phyloP scores from a whole-genome alignment of 2,888 invertebrate genomes.

The Prenolepis imparis region DNA sequence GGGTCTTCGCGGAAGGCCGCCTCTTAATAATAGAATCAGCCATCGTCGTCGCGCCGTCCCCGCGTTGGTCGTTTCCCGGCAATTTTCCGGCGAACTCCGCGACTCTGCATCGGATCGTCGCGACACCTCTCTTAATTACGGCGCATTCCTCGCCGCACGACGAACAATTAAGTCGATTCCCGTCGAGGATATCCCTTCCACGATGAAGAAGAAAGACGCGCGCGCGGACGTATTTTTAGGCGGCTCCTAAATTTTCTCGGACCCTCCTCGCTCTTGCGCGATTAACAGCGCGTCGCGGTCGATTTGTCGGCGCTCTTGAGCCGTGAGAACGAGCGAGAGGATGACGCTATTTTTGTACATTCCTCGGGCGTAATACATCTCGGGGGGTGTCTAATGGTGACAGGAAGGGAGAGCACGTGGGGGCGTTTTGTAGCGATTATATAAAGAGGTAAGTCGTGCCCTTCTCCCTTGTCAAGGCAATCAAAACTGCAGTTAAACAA shows the following conservation, averaged over 20 bases:
- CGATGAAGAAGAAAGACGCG: neutral
- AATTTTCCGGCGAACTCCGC: conserved; percentile 62
- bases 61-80: conserved; percentile 29
- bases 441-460: neutral
- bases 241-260: conserved; percentile 66
- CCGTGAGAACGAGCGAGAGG: conserved; percentile 62
- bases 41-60: neutral
- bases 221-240: conserved; percentile 64
- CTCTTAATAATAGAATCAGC: conserved; percentile 58
- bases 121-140: conserved; percentile 70
- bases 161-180: conserved; percentile 12
- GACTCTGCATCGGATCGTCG: conserved; percentile 43
- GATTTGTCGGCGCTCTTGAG: conserved; percentile 73
- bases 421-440: conserved; percentile 27
- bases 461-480: conserved; percentile 5
- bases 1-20: conserved; percentile 25
- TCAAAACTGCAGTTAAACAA: conserved; percentile 33
- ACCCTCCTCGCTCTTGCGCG: conserved; percentile 63
- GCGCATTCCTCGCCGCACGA: conserved; percentile 59
- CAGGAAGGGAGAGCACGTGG: conserved; percentile 27
- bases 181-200: neutral
- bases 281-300: conserved; percentile 73
- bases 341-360: conserved; percentile 70
- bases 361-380: conserved; percentile 54
- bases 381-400: conserved; percentile 58